Conservation (phyloP, 2,113 vertebrate species). For the Erinaceus europaeus region DNA sequence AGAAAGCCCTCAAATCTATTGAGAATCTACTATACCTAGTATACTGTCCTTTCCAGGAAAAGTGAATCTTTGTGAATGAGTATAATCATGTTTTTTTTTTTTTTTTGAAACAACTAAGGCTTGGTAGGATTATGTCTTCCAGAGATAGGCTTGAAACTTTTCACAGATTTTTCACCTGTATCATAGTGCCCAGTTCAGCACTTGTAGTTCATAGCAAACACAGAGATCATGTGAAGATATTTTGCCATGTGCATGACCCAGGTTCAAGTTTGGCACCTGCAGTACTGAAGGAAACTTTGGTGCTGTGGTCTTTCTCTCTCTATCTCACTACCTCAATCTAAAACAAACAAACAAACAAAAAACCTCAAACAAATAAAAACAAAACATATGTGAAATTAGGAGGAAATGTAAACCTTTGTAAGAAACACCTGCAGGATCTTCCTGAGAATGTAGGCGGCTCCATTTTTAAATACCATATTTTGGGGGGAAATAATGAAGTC, state of each 20-base stretch:
- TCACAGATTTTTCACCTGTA: background rate
- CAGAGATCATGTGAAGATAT: too few relatives aligned
- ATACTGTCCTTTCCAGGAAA: background rate
- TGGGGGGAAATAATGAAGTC: background rate
- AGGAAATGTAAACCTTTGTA: background rate
- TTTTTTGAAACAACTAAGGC: background rate
- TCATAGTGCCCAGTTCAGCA: too few relatives aligned
- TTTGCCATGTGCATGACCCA: too few relatives aligned
- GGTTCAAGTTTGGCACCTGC: too few relatives aligned
- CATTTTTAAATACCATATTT: background rate
- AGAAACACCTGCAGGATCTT: background rate
- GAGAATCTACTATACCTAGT: background rate
- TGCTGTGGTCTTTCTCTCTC: too few relatives aligned
- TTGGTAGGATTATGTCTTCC: background rate
- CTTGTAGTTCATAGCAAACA: too few relatives aligned
- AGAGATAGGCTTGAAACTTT: background rate
- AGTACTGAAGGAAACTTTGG: too few relatives aligned
- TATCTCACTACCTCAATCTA: too few relatives aligned
- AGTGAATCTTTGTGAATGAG: background rate
- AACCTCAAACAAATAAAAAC: too few relatives aligned
- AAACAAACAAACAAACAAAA: too few relatives aligned
- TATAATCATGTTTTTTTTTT: background rate
- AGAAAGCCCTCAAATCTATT: too few relatives aligned
- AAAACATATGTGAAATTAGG: background rate
- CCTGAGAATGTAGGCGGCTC: background rate